Evolutionary conservation across 2,888 invertebrate genomes (phyloP), one percentile per base, ranked within the genome.

Genomic region (Keiferia lycopersicella): DNA sequence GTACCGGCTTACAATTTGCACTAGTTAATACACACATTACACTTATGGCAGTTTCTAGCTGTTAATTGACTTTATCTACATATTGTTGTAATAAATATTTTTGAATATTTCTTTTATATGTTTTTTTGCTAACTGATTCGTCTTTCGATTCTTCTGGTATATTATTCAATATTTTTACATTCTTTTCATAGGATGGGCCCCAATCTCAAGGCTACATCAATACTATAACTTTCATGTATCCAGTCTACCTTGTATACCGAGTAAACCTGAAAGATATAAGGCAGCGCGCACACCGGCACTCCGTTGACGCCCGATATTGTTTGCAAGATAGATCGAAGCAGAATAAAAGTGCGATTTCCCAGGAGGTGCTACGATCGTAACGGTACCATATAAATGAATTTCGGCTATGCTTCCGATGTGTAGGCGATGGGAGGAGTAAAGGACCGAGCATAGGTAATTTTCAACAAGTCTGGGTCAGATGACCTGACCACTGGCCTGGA

Each of bases 321-420:
- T 76, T 69, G 69, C 61, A 73, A 75, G 77, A 78, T 74, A 73
- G 73, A 78, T 78, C 69, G 76, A 69, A 66, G 71, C 65, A 51
- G 66, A 65, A 66, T 69, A 68, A 65, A 67, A 64, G 63, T 22
- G 53, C 22, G 71, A 78, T 77, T 78, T 78, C 78, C 79, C 78
- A 26, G 18, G 78, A 71, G 66, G 48, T 48, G 14, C 14, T 60
- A n/a, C n/a, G 64, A 60, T 62, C 58, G 51, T 41, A 48, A 38
- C 61, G 22, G 62, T 20, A 58, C 60, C 57, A 51, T 30, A 57
- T 64, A 66, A 68, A 66, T 68, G 67, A 68, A 68, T 68, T 64
- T 64, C 20, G 50, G 64, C 51, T 53, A 63, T 58, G 41, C 38
- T 58, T 30, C 20, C 57, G 30, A 45, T n/a, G 51, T 12, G 4